Evolutionary conservation across 2,797 vertebrate genomes (phyloP), one percentile per base, ranked within the genome.

Genomic region (Holocentrus rufus): DNA sequence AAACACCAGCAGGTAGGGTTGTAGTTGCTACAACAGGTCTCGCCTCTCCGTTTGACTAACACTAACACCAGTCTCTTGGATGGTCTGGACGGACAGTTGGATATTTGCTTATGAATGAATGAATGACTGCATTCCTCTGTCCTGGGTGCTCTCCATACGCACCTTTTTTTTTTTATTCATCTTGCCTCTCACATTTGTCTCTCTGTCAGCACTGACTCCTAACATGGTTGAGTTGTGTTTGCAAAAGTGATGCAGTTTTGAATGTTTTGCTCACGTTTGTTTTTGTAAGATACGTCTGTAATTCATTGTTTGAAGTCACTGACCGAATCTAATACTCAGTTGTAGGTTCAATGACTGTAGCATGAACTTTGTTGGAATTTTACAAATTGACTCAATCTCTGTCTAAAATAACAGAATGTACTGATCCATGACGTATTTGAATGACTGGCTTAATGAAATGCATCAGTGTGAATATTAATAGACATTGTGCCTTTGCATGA

Each of bases 1-100:
- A 96, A 58, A 94, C 95, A 42, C 87, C 94, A 76, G 92, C 95
- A 97, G 96, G 96, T 98, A 96, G 83, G 80, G 91, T 83, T 88
- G 87, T 87, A 75, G 61, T 75, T 87, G 81, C 80, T 57, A 7
- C 34, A 14, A 55, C 67, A 76, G 36, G 60, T 52, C 17, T 39
- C 39, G 57, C 46, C 57, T 66, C 47, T 67, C 31, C 50, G 0
- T 78, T 70, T 80, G 79, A 79, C 80, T 62, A 1, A 59, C 46
- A 86, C 84, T 88, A 90, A 88, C 81, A 57, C 15, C 77, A 30
- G 68, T 20, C 62, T 77, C 66, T 61, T 36, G 54, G 69, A 64
- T 34, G 59, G 57, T 18, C 67, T 54, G 42, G 77, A 73, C 53
- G 15, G 53, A 78, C 39, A 20, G 20, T 42, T 67, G 66, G 46